phyloP scores from a whole-genome alignment of 2,113 vertebrate genomes.

The Fukomys damarensis region DNA sequence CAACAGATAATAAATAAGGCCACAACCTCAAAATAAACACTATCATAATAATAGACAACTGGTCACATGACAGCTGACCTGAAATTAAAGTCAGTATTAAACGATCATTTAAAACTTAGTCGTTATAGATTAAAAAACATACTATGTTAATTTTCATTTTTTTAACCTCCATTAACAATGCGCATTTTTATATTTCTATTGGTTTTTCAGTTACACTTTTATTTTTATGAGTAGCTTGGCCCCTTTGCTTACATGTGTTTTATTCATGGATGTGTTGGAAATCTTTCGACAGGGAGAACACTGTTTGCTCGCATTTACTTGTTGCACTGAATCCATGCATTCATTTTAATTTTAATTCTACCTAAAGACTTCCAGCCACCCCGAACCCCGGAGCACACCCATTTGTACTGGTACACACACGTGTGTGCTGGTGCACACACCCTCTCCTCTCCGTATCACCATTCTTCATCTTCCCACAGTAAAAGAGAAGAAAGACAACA shows the following conservation, averaged over 20 bases:
- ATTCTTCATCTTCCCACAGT: not conserved
- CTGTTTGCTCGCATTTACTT: not conserved
- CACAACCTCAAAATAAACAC: not conserved
- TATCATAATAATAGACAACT: not conserved
- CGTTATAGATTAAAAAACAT: not conserved
- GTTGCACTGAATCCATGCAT: not conserved
- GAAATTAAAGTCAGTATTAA: not conserved
- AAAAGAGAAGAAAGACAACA: not conserved
- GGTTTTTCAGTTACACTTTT: not conserved
- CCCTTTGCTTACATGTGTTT: not conserved
- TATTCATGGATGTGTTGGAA: not conserved
- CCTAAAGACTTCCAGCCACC: not conserved
- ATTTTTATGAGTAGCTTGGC: not conserved
- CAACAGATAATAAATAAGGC: not conserved
- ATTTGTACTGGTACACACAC: accelerated
- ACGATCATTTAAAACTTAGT: not conserved
- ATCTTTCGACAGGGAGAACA: not conserved
- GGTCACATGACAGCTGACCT: accelerated
- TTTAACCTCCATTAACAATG: not conserved
- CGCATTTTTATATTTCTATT: not conserved
- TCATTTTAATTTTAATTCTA: not conserved
- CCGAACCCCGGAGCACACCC: not conserved
- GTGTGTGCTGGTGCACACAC: accelerated
- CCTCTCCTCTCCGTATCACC: not conserved
- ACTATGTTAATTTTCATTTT: not conserved